phyloP scores from a whole-genome alignment of 2,113 vertebrate species.

The Xyliphius kryptos region DNA sequence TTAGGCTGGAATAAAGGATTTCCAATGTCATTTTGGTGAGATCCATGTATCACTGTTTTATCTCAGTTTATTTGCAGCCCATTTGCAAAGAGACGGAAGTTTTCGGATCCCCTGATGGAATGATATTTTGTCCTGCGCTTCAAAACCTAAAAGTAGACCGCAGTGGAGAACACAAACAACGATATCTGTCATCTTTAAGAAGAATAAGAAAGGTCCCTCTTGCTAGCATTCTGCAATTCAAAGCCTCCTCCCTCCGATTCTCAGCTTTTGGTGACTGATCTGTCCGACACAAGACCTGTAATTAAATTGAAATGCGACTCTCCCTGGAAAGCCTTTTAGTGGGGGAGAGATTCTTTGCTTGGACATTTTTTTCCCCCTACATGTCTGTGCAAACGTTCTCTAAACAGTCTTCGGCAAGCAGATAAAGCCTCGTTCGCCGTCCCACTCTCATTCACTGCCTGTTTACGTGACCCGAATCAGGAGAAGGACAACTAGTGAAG shows the following conservation, averaged over 20 bases:
- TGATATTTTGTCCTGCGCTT: no score
- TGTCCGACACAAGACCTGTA: constrained; percentile 61
- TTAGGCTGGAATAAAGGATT: no score
- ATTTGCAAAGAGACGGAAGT: no score
- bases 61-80: no score
- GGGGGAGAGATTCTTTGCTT: constrained; percentile 31
- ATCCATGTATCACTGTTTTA: no score
- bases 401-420: constrained; percentile 19
- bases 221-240: constrained; percentile 35
- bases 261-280: constrained; percentile 64
- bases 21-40: no score
- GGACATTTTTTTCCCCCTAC: constrained; percentile 16
- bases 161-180: no score
- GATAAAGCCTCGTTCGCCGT: constrained; percentile 19
- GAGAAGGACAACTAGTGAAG: constrained; percentile 27
- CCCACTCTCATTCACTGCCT: constrained; percentile 23
- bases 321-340: constrained; percentile 46
- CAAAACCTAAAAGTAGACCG: no score
- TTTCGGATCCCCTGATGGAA: no score
- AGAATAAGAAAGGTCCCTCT: constrained; percentile 31
- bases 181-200: neutral
- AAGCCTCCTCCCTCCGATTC: constrained; percentile 58
- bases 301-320: constrained; percentile 62
- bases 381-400: constrained; percentile 10
- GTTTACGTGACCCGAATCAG: constrained; percentile 30